phyloP scores from a whole-genome alignment of 2,797 vertebrate genomes.

The Anolis apletophallus region DNA sequence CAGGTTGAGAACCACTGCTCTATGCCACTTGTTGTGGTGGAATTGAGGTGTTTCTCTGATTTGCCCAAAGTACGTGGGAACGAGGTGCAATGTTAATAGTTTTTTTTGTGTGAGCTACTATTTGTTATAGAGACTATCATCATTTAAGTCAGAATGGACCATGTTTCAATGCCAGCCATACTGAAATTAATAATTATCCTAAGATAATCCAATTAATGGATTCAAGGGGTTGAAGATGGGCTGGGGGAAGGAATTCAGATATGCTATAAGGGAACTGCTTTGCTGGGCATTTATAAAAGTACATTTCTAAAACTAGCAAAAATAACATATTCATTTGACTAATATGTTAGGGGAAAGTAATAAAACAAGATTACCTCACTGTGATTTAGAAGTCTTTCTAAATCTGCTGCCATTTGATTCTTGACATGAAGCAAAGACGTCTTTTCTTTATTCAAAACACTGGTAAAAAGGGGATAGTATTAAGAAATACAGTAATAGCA shows the following conservation, averaged over 20 bases:
- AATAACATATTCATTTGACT: neutral
- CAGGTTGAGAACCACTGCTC: no score
- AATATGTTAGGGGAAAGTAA: neutral
- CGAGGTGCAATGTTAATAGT: neutral
- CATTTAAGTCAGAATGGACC: neutral
- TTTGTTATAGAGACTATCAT: neutral
- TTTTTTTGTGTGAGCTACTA: neutral
- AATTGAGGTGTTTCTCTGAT: neutral
- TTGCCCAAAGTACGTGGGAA: neutral
- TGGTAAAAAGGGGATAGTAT: constrained; percentile 72
- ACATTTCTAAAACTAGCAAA: neutral
- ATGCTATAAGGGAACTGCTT: neutral
- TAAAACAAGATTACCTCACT: constrained; percentile 87
- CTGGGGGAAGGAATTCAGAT: neutral
- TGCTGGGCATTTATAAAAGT: neutral
- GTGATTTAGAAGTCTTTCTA: constrained; percentile 94
- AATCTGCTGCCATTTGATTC: constrained; percentile 95
- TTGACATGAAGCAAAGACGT: constrained; percentile 88
- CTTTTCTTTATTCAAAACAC: constrained; percentile 92
- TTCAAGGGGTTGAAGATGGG: neutral
- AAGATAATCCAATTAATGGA: no score
- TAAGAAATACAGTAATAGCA: constrained; percentile 69
- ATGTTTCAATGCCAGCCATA: neutral
- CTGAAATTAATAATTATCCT: no score
- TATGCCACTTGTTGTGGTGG: neutral